These are phyloP conservation scores for Styela clava DNA, from an alignment of 23 tunicate species.

Conservation along the genomic window DNA sequence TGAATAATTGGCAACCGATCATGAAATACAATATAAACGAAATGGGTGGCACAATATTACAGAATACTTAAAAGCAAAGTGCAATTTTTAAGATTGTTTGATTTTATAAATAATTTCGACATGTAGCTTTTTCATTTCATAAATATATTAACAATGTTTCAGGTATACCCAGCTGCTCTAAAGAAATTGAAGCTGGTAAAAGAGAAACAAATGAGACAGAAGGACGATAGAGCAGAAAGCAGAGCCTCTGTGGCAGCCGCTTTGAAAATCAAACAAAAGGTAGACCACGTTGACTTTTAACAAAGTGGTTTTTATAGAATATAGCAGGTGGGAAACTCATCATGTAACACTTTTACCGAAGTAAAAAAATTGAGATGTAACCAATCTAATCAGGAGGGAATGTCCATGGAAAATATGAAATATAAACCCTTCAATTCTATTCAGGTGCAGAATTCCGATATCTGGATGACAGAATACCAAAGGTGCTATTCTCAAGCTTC, in stretches of 20 bases:
- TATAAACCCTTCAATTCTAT: no score
- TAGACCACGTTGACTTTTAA: no score
- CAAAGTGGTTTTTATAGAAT: not conserved
- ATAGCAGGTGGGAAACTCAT: no score
- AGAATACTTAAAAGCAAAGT: no score
- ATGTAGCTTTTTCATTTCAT: no score
- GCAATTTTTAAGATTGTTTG: no score
- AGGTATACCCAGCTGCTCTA: constrained; percentile 72
- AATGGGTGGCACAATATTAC: not conserved
- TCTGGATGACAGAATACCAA: constrained; percentile 79
- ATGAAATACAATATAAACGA: not conserved
- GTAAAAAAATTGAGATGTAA: no score
- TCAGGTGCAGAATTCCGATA: not conserved
- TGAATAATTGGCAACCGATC: not conserved
- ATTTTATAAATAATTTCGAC: no score
- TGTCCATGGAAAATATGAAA: no score
- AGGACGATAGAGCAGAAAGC: constrained; percentile 26
- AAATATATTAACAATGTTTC: no score
- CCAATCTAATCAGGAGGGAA: no score
- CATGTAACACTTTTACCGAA: no score
- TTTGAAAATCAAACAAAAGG: constrained; percentile 16
- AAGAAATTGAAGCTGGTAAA: constrained; percentile 44
- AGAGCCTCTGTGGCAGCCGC: constrained; percentile 30
- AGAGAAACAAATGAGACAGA: constrained; percentile 29
- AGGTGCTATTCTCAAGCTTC: constrained; percentile 70